Base-by-base conservation (phyloP, 2,797 vertebrate species). In the Pangasius krempfi region DNA sequence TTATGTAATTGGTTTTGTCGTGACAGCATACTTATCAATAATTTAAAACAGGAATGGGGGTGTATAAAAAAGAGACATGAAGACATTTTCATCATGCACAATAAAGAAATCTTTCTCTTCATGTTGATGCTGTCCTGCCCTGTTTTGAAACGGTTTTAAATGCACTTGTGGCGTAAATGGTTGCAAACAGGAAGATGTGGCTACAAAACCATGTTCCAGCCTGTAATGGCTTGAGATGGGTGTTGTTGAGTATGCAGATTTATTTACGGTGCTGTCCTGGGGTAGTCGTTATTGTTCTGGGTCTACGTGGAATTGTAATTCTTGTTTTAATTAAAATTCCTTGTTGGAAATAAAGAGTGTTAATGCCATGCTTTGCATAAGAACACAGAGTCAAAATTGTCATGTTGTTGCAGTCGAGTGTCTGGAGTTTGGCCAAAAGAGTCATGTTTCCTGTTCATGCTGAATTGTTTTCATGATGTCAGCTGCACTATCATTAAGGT, bases 181-280 rank as follows among this genome's bases (percentile, higher is more conserved):
- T 66, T 64, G 40, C 14, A 30, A 50, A 47, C 82, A 84, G 62
- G 44, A 84, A 68, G 44, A 66, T 30, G 60, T 66, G 58, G 80
- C 25, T 83, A 64, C 40, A n/a, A 44, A 64, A 44, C 81, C 14
- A 66, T 66, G 44, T 33, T 68, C 47, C 62, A 50, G 44, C 60
- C 82, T 22, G 44, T 84, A 84, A 84, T 84, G 62, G 30, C 44
- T 50, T 18, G 16, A 62, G 40, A 84, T 30, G 82, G 40, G 44
- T 60, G 80, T 62, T 44, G 54, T 27, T 62, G 54, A 58, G 78
- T 81, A 37, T 1, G 8, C 33, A 82, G 80, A 27, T 64, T 44
- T 64, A 82, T 82, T n/a, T 82, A 82, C 6, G 3, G 25, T 40
- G 33, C 33, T 16, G 20, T 82, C 3, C 80, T 44, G 37, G 58